Evolutionary conservation across 2,113 vertebrate genomes (phyloP), one percentile per base, ranked within the genome.

Genomic region (Hoplias malabaricus): DNA sequence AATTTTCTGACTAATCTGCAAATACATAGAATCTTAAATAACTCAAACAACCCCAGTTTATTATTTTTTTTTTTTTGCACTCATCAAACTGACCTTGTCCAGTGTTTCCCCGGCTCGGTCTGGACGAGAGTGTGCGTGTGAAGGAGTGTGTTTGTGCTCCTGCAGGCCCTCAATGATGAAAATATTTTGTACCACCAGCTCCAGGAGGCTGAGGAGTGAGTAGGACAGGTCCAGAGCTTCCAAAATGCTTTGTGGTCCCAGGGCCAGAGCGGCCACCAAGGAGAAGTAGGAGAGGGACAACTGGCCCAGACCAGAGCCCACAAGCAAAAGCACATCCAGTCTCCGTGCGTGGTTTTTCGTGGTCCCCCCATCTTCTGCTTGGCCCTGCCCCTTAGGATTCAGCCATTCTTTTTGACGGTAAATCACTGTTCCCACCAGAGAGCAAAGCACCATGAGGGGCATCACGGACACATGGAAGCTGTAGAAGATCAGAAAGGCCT

Each of bases 151-250:
- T 84, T 81, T 95, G 94, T 71, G 48, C 5, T 14, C 2, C 2
- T 71, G 29, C 12, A 98, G 93, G 19, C 95, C 95, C 0, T 96
- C 92, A 0, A 98, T 94, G 81, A 96, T 95, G 85, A 97, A 98
- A 85, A 96, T 80, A 19, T 96, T 98, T 83, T 98, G 96, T 4
- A 92, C 84, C 42, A 96, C 84, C 81, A 92, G 91, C 88, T 98
- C 93, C 70, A 96, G 67, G 82, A 98, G 92, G 42, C 93, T 88
- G 75, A 95, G 85, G 62, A 96, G 73, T 0, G 95, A 94, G 73
- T 94, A 94, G 75, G 92, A 89, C 59, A 98, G 86, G 83, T 94
- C 93, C 13, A 98, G 91, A 16, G 79, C 80, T 73, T 92, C 92
- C 82, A 96, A 40, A 36, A 78, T 23, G 7, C 87, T 83, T 0